These are phyloP conservation scores for Samia ricini DNA, from an alignment of 1,140 invertebrate genomes.

Conservation along the genomic window DNA sequence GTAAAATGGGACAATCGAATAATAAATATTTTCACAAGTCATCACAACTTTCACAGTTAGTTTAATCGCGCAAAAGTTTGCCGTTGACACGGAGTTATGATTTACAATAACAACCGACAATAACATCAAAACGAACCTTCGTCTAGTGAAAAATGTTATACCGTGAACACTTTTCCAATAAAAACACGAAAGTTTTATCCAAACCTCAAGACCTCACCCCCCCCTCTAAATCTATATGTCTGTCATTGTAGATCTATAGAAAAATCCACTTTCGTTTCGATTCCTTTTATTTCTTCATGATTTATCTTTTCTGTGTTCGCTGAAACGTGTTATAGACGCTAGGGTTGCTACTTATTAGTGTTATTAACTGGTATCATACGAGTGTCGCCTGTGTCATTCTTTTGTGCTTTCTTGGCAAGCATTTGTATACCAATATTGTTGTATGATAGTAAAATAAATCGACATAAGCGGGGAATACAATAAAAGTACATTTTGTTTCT, in stretches of 20 bases:
- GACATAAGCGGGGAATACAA: not conserved
- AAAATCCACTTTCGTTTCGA: constrained; percentile 9
- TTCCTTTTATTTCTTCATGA: constrained; percentile 13
- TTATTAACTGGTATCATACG: not conserved
- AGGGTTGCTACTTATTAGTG: not conserved
- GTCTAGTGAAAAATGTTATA: constrained; percentile 15
- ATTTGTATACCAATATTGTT: no score
- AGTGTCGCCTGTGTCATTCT: not conserved
- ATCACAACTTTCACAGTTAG: not conserved
- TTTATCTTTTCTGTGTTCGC: constrained; percentile 15
- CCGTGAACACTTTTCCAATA: constrained; percentile 21
- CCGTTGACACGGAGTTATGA: not conserved
- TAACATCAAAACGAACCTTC: constrained; percentile 6
- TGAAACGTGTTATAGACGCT: constrained; percentile 1
- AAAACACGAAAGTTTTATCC: constrained; percentile 17
- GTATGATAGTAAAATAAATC: no score
- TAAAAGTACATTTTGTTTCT: not conserved
- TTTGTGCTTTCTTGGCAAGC: not conserved
- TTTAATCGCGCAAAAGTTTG: not conserved
- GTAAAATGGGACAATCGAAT: not conserved
- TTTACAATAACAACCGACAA: not conserved
- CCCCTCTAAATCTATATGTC: no score
- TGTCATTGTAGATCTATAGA: constrained; percentile 21
- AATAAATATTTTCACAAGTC: not conserved
- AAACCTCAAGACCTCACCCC: not conserved